A percentile compares a stretch with the other conserved stretches of the same genome.
Evolutionary conservation across 2,797 vertebrate genomes (phyloP).

Genomic region (Eleutherodactylus coqui): DNA sequence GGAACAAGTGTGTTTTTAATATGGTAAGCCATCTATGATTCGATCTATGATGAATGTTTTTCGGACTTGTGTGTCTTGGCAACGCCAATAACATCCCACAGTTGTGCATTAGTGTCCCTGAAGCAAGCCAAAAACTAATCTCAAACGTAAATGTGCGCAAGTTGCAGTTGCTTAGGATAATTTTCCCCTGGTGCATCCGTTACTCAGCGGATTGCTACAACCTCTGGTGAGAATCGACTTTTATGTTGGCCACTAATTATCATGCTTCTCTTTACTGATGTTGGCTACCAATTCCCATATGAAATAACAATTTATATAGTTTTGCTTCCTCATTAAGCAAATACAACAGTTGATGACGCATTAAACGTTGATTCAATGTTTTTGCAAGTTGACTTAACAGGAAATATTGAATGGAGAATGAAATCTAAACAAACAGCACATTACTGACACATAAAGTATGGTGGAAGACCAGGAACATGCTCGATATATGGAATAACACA

Average conservation of each 20-base stretch:
- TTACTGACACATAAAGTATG: no score
- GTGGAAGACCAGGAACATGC: no score
- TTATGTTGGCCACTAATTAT: conserved; percentile 65
- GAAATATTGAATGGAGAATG: conserved; percentile 1
- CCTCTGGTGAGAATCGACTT: conserved; percentile 65
- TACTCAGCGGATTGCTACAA: conserved; percentile 62
- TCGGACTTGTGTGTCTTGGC: conserved; percentile 29
- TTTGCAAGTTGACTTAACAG: neutral
- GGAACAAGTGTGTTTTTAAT: neutral
- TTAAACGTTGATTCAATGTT: neutral
- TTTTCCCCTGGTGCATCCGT: conserved; percentile 66
- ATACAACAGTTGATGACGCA: conserved; percentile 29
- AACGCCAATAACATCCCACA: conserved; percentile 48
- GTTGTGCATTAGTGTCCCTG: conserved; percentile 45
- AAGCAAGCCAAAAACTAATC: conserved; percentile 52
- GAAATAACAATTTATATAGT: conserved; percentile 66
- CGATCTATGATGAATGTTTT: conserved; percentile 14
- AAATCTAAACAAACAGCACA: neutral
- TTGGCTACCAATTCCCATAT: conserved; percentile 66
- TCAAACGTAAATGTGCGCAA: conserved; percentile 54
- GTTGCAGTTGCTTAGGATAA: conserved; percentile 65
- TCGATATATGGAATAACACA: no score
- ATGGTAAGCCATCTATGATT: neutral
- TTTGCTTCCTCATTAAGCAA: conserved; percentile 63
- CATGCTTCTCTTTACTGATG: conserved; percentile 65